These are phyloP conservation scores for Andrena chrysosceles DNA, from an alignment of 2,888 invertebrate genomes.

Conservation along the genomic window DNA sequence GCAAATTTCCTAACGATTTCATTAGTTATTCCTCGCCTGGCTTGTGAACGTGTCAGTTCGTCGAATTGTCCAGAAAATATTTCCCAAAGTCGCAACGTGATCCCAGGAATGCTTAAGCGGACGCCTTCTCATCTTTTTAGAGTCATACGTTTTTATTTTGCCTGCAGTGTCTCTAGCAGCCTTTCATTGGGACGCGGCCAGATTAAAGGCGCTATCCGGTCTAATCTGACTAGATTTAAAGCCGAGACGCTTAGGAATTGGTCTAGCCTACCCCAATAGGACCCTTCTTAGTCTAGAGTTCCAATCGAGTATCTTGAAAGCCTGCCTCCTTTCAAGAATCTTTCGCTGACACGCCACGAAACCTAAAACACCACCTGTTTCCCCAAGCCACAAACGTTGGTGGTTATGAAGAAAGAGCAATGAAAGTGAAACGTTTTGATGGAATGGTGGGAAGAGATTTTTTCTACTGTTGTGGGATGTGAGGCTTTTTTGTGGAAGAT, in stretches of 20 bases:
- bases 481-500: background rate
- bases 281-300: slow-evolving; percentile 58
- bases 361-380: slow-evolving; percentile 52
- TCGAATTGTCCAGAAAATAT: slow-evolving; percentile 19
- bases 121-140: slow-evolving; percentile 26
- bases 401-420: background rate
- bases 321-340: slow-evolving; percentile 27
- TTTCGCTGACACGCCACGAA: slow-evolving; percentile 27
- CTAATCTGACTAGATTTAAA: slow-evolving; percentile 70
- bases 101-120: slow-evolving; percentile 43
- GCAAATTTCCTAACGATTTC: slow-evolving; percentile 17
- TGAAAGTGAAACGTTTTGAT: background rate
- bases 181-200: slow-evolving; percentile 58
- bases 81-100: slow-evolving; percentile 37
- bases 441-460: no score
- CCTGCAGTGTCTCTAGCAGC: slow-evolving; percentile 30
- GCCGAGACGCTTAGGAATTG: slow-evolving; percentile 38
- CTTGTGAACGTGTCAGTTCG: background rate
- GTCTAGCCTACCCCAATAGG: slow-evolving; percentile 65
- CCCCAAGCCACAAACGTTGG: background rate
- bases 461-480: no score
- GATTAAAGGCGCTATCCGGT: slow-evolving; percentile 63
- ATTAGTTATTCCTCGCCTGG: slow-evolving; percentile 6
- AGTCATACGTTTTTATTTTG: slow-evolving; percentile 59
- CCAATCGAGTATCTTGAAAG: slow-evolving; percentile 54